Percentiles rank a stretch among this genome's conserved stretches.
Evolutionary conservation across 2,888 invertebrate species (phyloP).

Genomic region (Eumerus sabulonum): DNA sequence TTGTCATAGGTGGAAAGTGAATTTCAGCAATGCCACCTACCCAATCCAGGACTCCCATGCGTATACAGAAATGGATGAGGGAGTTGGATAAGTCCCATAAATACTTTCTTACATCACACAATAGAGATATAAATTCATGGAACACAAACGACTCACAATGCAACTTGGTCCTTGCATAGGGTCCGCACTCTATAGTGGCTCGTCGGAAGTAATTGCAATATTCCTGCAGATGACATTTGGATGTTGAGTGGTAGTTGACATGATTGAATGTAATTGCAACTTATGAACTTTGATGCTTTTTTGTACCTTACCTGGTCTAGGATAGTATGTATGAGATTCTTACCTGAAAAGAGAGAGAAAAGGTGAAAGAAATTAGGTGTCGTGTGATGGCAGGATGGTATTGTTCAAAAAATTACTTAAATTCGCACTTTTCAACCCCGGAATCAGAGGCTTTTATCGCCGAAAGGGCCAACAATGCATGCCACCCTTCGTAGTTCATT

Average conservation of each 20-base stretch:
- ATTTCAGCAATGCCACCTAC: constrained; percentile 45
- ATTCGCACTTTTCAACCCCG: too few relatives aligned
- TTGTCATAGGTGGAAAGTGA: constrained; percentile 18
- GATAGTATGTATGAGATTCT: constrained; percentile 3
- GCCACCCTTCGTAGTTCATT: too few relatives aligned
- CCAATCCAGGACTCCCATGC: constrained; percentile 1
- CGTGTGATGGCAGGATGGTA: too few relatives aligned
- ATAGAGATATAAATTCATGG: constrained; percentile 21
- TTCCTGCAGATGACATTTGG: neutral
- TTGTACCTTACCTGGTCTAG: too few relatives aligned
- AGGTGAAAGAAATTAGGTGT: neutral
- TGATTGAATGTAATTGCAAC: constrained; percentile 35
- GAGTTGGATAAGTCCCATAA: constrained; percentile 43
- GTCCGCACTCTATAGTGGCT: constrained; percentile 13
- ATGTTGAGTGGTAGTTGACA: neutral
- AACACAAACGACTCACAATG: neutral
- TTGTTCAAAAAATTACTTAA: too few relatives aligned
- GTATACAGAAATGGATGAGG: neutral
- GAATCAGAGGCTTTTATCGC: too few relatives aligned
- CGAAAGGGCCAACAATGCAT: too few relatives aligned
- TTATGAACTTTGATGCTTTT: constrained; percentile 16
- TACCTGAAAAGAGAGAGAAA: constrained; percentile 46
- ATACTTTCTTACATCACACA: constrained; percentile 29
- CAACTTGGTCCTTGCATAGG: constrained; percentile 12
- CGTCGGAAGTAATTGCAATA: constrained; percentile 20